A percentile compares a stretch with the other conserved stretches of the same genome.
Conservation (phyloP, 2,113 vertebrate species). For the Sclerurus mexicanus region DNA sequence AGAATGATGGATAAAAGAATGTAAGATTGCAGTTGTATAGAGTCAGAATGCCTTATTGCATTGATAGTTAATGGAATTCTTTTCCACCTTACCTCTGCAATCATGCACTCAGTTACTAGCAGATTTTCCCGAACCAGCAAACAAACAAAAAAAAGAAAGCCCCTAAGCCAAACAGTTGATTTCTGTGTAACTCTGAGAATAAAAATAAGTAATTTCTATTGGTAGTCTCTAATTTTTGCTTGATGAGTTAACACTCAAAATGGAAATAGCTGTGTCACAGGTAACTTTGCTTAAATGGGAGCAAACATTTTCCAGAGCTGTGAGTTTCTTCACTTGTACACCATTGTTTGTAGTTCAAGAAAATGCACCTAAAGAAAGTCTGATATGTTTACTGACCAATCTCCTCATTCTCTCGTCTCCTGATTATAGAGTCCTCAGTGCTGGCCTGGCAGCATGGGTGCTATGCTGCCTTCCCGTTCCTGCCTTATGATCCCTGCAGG, state of each 20-base stretch:
- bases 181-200: neutral
- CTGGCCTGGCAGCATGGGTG: fast-evolving
- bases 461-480: fast-evolving
- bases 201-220: neutral
- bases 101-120: neutral
- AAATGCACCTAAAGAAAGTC: neutral
- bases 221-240: neutral
- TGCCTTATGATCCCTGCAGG: neutral
- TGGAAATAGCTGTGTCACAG: neutral
- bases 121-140: neutral
- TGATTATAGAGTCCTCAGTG: neutral
- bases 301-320: neutral
- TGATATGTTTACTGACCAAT: neutral
- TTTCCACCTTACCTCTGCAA: neutral
- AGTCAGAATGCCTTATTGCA: neutral
- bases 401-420: neutral
- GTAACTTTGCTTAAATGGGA: neutral
- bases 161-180: neutral
- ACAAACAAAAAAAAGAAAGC: neutral
- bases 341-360: neutral
- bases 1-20: neutral
- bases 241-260: neutral
- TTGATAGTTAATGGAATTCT: neutral
- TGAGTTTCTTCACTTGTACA: neutral
- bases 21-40: neutral